phyloP scores from a whole-genome alignment of 2,113 vertebrate species.

The Cephalopterus ornatus region DNA sequence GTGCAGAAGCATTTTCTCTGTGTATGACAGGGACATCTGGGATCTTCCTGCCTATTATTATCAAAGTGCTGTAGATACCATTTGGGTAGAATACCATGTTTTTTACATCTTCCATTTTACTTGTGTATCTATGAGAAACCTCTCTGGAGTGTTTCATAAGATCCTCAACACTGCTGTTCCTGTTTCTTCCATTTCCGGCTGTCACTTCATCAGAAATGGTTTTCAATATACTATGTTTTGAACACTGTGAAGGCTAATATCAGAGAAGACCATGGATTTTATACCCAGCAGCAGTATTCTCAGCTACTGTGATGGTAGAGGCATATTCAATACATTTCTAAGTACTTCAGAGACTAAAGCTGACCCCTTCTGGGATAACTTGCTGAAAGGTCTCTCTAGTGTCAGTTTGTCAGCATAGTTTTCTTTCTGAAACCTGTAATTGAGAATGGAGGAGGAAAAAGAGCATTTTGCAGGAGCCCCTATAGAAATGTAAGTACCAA shows the following conservation, averaged over 20 bases:
- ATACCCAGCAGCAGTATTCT: conserved; percentile 5
- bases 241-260: conserved; percentile 24
- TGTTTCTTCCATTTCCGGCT: background rate
- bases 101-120: background rate
- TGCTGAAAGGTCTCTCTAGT: background rate
- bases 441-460: background rate
- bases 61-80: background rate
- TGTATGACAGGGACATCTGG: background rate
- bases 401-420: background rate
- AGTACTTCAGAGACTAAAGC: conserved; percentile 30
- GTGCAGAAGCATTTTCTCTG: background rate
- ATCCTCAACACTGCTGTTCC: background rate
- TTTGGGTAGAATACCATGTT: background rate
- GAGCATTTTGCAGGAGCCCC: background rate
- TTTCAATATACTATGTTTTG: background rate
- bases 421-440: conserved; percentile 24
- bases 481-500: background rate
- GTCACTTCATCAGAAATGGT: background rate
- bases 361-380: conserved; percentile 23
- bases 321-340: conserved; percentile 12
- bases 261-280: conserved; percentile 1
- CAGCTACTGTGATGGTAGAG: conserved; percentile 2
- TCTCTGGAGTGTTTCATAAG: background rate
- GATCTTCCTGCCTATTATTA: background rate
- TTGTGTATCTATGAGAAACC: background rate